Evolutionary conservation across 2,888 invertebrate species (phyloP), one percentile per base, ranked within the genome.

Genomic region (Limnephilus auricula): DNA sequence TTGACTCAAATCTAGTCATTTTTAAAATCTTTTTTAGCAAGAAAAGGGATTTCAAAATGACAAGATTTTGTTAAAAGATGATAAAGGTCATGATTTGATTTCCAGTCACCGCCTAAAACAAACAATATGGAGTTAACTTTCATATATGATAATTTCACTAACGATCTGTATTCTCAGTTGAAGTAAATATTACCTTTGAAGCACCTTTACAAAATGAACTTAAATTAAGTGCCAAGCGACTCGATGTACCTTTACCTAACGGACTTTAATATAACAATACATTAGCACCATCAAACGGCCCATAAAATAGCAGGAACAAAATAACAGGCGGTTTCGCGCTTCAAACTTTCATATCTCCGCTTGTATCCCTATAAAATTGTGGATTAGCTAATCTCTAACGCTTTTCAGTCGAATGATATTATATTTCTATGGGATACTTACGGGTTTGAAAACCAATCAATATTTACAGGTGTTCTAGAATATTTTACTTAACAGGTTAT

Each of bases 201-300:
- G 10, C 32, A 85, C 85, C 85, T 85, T 85, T 5, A 5, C 45
- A 85, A 85, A 85, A 85, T 85, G 85, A 85, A 45, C 85, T 85
- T 45, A 40, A 85, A 37, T 85, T 85, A n/a, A 85, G 18, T 25
- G 40, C 85, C 85, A 85, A 45, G 65, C 65, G 65, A 65, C 65
- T n/a, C 40, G 40, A 85, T 30, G 40, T 45, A 40, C 85, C 40
- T 85, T 85, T 85, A 40, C 85, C 13, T 30, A 34, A 40, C 30
- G 30, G 85, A 25, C 25, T n/a, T 45, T 40, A 85, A 85, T 85
- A 85, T 30, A 85, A 85, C 85, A 85, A 85, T 85, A 85, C 45
- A 85, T 85, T 85, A 25, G 85, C 12, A 40, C 40, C 85, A 25
- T 85, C 65, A 40, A 85, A 85, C n/a, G 40, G 85, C 30, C 65